Conservation (phyloP, 2,113 vertebrate species). For the Brachypodius melanocephalos region DNA sequence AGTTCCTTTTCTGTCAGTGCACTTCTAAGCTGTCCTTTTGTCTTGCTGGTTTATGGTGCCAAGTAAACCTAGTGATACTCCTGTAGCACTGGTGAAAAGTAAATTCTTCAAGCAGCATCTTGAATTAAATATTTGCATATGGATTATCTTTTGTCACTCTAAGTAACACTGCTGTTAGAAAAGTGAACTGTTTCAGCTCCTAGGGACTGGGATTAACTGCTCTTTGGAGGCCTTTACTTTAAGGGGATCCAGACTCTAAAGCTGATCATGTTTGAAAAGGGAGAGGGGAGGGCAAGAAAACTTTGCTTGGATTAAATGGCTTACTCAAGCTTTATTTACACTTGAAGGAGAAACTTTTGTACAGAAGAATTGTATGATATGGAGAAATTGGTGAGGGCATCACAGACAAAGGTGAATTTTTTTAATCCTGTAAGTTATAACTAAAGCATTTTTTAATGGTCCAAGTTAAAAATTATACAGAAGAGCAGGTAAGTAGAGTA, state of each 20-base stretch:
- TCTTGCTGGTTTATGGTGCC: not conserved
- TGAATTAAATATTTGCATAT: not conserved
- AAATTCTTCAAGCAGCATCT: not conserved
- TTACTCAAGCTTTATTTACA: not conserved
- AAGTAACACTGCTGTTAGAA: not conserved
- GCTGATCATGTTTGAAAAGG: not conserved
- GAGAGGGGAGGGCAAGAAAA: not conserved
- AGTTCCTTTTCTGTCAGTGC: not conserved
- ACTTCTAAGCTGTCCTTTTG: not conserved
- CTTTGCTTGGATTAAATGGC: not conserved
- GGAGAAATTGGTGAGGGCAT: not conserved
- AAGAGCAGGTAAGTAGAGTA: not conserved
- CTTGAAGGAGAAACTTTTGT: not conserved
- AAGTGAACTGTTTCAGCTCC: not conserved
- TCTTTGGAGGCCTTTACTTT: not conserved
- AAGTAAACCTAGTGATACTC: not conserved
- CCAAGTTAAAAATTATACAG: not conserved
- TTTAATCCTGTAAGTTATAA: not conserved
- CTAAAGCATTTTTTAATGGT: not conserved
- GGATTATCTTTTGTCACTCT: slow-evolving; percentile 2
- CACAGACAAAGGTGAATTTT: not conserved
- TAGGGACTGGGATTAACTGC: not conserved
- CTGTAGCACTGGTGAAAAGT: not conserved
- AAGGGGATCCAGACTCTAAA: not conserved
- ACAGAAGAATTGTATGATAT: not conserved